phyloP scores from a whole-genome alignment of 2,888 invertebrate species.

The Elgonia sp. region DNA sequence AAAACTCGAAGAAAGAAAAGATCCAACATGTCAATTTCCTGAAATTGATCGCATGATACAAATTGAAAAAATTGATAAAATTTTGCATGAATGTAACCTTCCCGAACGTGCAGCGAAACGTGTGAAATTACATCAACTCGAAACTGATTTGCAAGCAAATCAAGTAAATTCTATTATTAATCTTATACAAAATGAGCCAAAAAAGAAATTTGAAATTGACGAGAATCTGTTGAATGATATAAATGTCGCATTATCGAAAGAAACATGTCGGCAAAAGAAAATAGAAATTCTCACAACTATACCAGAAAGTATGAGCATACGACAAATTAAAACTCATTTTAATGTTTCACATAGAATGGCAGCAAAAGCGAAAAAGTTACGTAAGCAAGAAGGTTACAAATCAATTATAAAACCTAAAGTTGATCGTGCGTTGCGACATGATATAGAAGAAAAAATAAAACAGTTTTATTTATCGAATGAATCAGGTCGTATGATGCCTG shows the following conservation, averaged over 20 bases:
- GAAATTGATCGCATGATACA: neutral
- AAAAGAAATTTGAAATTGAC: too few relatives aligned
- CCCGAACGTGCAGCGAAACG: neutral
- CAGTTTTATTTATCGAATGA: slow-evolving; percentile 33
- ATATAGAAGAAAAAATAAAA: slow-evolving; percentile 4
- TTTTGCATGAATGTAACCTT: neutral
- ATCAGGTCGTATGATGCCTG: slow-evolving; percentile 13
- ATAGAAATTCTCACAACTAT: slow-evolving; percentile 33
- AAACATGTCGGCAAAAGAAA: neutral
- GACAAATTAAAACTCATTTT: slow-evolving; percentile 24
- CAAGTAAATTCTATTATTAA: too few relatives aligned
- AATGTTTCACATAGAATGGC: slow-evolving; percentile 28
- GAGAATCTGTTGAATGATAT: too few relatives aligned
- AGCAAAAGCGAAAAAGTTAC: too few relatives aligned
- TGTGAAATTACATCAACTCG: too few relatives aligned
- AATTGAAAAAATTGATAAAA: slow-evolving; percentile 15
- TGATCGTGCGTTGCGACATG: neutral
- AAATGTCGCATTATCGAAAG: slow-evolving; percentile 22
- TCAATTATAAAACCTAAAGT: neutral
- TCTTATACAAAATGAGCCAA: too few relatives aligned
- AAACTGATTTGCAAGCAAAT: too few relatives aligned
- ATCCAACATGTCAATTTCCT: neutral
- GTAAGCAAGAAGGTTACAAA: too few relatives aligned
- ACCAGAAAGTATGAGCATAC: slow-evolving; percentile 15
- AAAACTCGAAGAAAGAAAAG: too few relatives aligned